phyloP scores from a whole-genome alignment of 2,888 invertebrate genomes.

The Odontocerum albicorne region DNA sequence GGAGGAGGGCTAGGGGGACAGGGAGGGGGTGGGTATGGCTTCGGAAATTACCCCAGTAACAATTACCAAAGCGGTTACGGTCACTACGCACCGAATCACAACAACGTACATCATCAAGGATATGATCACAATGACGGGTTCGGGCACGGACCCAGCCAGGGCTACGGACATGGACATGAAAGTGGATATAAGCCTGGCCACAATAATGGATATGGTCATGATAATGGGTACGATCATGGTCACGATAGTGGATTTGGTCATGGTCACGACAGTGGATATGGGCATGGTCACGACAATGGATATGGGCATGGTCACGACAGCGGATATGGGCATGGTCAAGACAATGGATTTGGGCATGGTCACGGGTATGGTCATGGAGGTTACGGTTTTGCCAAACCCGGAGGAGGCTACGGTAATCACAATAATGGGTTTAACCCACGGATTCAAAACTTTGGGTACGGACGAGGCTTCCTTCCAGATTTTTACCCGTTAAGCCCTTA shows the following conservation, averaged over 20 bases:
- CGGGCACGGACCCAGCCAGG: conserved; percentile 7
- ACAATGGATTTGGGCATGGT: conserved; percentile 15
- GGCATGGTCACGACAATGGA: conserved; percentile 6
- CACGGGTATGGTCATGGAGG: conserved; percentile 4
- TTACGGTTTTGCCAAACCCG: conserved; percentile 5
- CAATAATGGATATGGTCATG: background rate
- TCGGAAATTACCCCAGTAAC: background rate
- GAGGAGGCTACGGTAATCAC: conserved; percentile 1
- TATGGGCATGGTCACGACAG: background rate
- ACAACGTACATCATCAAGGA: background rate
- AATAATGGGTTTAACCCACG: background rate
- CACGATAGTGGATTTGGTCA: background rate
- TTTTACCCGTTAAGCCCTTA: background rate
- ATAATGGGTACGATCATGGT: background rate
- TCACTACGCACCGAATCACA: background rate
- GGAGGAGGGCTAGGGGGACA: conserved; percentile 1
- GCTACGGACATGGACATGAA: background rate
- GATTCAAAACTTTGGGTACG: conserved; percentile 16
- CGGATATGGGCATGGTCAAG: conserved; percentile 2
- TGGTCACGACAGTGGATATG: background rate
- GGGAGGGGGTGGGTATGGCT: background rate
- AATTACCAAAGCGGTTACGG: background rate
- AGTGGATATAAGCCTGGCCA: conserved; percentile 1
- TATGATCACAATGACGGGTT: conserved; percentile 12
- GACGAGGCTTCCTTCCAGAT: conserved; percentile 13